phyloP scores from a whole-genome alignment of 2,113 vertebrate species.

The Actenoides hombroni region DNA sequence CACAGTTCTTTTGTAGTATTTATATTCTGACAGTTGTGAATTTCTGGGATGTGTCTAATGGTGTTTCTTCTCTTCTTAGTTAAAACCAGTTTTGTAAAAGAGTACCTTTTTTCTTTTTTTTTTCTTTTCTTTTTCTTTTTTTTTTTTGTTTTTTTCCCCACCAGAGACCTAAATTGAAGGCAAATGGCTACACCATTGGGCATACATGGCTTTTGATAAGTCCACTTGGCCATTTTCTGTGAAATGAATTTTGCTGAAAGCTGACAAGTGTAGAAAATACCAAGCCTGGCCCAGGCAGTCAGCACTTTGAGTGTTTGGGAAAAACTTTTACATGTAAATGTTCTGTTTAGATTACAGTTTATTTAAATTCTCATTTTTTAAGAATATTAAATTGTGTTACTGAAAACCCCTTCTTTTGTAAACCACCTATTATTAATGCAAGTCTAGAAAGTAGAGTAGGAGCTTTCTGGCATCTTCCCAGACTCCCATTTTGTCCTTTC shows the following conservation, averaged over 20 bases:
- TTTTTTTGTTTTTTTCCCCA: not conserved
- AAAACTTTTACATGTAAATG: not conserved
- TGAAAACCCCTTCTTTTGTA: not conserved
- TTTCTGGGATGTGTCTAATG: not conserved
- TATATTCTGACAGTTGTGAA: not conserved
- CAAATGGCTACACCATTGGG: not conserved
- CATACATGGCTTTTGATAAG: not conserved
- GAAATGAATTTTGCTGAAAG: not conserved
- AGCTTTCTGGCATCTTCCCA: slow-evolving; percentile 6
- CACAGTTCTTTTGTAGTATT: not conserved
- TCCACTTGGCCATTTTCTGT: not conserved
- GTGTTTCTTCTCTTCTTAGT: not conserved
- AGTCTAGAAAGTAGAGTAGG: not conserved
- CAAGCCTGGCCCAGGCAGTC: not conserved
- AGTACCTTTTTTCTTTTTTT: not conserved
- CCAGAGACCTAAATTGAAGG: not conserved
- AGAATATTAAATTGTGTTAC: not conserved
- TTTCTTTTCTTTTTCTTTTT: not conserved
- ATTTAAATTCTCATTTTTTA: slow-evolving; percentile 10
- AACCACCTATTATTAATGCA: not conserved
- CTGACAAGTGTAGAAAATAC: not conserved
- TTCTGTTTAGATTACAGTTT: not conserved
- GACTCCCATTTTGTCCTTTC: slow-evolving; percentile 29
- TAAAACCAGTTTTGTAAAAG: not conserved
- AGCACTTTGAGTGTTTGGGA: not conserved